These are phyloP conservation scores for Aphaenogaster ashmeadi DNA, from an alignment of 1,140 invertebrate species.

Conservation along the genomic window DNA sequence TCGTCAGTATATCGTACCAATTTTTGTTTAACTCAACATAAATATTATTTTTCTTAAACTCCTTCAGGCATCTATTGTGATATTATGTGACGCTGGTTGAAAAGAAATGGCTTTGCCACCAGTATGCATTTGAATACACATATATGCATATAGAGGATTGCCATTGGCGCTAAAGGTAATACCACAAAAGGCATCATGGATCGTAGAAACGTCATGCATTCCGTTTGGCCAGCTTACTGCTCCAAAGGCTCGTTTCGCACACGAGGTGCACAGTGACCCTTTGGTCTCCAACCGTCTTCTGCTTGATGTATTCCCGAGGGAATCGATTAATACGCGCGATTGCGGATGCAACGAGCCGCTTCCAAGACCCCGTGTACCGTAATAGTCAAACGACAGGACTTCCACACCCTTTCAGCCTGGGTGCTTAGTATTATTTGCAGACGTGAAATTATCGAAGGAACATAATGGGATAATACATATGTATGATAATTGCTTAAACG, in stretches of 20 bases:
- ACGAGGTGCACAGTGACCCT: conserved; percentile 53
- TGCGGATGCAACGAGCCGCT: conserved; percentile 63
- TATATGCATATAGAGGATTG: conserved; percentile 25
- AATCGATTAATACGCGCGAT: conserved; percentile 69
- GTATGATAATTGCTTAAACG: neutral
- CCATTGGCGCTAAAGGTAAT: conserved; percentile 33
- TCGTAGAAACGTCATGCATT: conserved; percentile 62
- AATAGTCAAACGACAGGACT: conserved; percentile 61
- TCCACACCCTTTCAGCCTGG: conserved; percentile 38
- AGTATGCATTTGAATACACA: conserved; percentile 22
- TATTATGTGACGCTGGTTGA: neutral
- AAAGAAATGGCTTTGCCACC: conserved; percentile 41
- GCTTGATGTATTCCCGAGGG: conserved; percentile 59
- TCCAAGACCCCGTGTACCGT: conserved; percentile 57
- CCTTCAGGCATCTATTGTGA: neutral
- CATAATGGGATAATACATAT: neutral
- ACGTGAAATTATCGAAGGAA: neutral
- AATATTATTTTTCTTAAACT: conserved; percentile 20
- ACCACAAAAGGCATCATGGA: conserved; percentile 61
- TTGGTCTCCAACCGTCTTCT: conserved; percentile 60
- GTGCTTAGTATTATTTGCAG: neutral
- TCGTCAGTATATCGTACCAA: neutral
- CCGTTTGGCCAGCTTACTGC: conserved; percentile 49
- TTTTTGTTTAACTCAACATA: conserved; percentile 12
- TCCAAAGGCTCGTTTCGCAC: conserved; percentile 60